Base-by-base conservation (phyloP, 2,113 vertebrate species). In the Agapornis roseicollis region DNA sequence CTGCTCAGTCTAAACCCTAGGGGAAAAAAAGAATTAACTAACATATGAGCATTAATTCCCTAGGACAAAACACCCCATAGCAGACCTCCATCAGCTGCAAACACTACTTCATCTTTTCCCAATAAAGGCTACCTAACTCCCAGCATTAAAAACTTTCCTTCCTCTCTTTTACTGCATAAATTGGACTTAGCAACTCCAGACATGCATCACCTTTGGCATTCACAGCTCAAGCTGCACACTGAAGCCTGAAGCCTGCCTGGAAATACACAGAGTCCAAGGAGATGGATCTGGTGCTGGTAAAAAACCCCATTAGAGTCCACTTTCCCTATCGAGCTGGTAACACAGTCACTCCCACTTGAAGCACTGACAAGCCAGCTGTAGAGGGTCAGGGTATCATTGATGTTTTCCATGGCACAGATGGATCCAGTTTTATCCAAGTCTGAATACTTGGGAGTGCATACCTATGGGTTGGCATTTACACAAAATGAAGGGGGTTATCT, bases 351-450 rank as follows among this genome's bases (percentile, higher is more conserved):
- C 58, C 98, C 98, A 4, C 98, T 98, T 19, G 98, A 98, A 80
- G 98, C 98, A 47, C 98, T 98, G 66, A 98, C 95, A 56, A 99
- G 87, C 98, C 98, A 99, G 94, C 98, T 97, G 95, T 98, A 98
- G 64, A 98, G 97, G 28, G 98, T 98, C 80, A 99, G 95, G 2
- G 98, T 98, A 96, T 98, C 97, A 47, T 98, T 99, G 89, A 99
- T 98, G 91, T 97, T 98, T 96, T 99, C 98, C 23, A 66, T 82
- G 19, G 97, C 63, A 73, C 98, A 99, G 97, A 99, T 98, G 66
- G 98, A 98, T 31, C 98, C 98, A 0, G 98, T 99, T 96, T 99
- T 99, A 88, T 99, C 97, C 53, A 98, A 99, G 88, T 98, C 98
- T 24, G 98, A 97, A 93, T 98, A 98, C 88, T 98, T 99, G 5